Evolutionary conservation across 2,888 invertebrate genomes (phyloP), one percentile per base, ranked within the genome.

Genomic region (Eubasilissa splendida): DNA sequence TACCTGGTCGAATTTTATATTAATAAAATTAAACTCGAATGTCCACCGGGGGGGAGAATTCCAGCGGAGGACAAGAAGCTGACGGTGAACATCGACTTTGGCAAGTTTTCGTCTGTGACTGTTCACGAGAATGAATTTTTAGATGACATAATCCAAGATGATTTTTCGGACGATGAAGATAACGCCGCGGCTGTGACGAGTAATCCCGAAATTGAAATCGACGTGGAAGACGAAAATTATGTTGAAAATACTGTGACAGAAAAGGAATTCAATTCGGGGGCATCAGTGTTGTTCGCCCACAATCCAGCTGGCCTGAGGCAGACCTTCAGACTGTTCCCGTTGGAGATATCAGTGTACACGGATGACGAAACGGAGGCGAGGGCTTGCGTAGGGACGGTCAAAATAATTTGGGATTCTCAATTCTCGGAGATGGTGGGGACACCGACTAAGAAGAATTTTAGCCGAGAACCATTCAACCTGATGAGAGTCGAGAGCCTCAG

Each of bases 1-100:
- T 92, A 90, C 88, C 86, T 92, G 87, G 84, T 92, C 85, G 92
- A 92, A 87, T 89, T 92, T 86, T 88, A 92, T 85, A 87, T 92
- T 85, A 90, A 91, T 86, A 90, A 89, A 87, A 89, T 92, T 83
- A 87, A 87, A 79, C 85, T 91, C 87, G 58, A 68, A 59, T 88
- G 87, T 85, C 63, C 71, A 86, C 59, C 71, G 7, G 58, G 50
- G 8, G 77, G 77, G 58, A n/a, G 31, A 8, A 52, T 53, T 4
- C 10, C 59, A 22, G 66, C 66, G 3, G 71, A 78, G 60, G 77
- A 78, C n/a, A 78, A 91, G 85, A 89, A 88, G 77, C 86, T 92
- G 8, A 88, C 88, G 53, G 86, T 91, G 50, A 90, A 88, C 86
- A 85, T 90, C 71, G 88, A 87, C 84, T 92, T 92, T 84, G 90